phyloP scores from a whole-genome alignment of 1,140 invertebrate genomes.

The Euwallacea fornicatus region DNA sequence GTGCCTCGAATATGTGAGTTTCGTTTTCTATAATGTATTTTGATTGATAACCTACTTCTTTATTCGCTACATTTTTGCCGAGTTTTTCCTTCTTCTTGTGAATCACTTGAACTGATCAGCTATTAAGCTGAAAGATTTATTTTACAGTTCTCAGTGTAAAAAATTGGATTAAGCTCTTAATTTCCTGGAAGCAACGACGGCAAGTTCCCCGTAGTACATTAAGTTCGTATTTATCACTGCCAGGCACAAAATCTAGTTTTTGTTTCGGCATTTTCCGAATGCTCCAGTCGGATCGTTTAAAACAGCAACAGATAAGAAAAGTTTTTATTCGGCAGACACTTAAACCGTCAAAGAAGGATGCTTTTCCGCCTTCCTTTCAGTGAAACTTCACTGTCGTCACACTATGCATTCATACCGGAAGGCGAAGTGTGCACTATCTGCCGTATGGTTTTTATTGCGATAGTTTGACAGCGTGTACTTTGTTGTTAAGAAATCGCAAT shows the following conservation, averaged over 20 bases:
- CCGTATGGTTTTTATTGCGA: slow-evolving; percentile 13
- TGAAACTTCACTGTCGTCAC: background rate
- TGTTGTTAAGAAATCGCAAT: background rate
- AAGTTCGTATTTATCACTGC: slow-evolving; percentile 18
- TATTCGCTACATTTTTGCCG: background rate
- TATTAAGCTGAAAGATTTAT: too few species aligned
- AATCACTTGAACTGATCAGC: too few species aligned
- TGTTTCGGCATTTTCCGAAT: background rate
- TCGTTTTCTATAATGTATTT: slow-evolving; percentile 19
- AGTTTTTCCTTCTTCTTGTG: too few species aligned
- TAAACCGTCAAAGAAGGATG: background rate
- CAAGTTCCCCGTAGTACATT: slow-evolving; percentile 3
- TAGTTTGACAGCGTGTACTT: slow-evolving; percentile 11
- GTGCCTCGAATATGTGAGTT: slow-evolving; percentile 15
- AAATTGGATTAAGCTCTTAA: too few species aligned
- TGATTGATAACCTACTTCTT: slow-evolving; percentile 5
- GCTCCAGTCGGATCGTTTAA: background rate
- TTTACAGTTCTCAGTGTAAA: too few species aligned
- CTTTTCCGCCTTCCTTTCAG: slow-evolving; percentile 7
- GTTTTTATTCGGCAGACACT: slow-evolving; percentile 2
- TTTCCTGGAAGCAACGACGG: too few species aligned
- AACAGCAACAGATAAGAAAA: slow-evolving; percentile 20
- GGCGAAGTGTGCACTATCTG: background rate
- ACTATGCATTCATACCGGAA: slow-evolving; percentile 3
- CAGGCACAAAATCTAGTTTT: slow-evolving; percentile 12